Percentiles rank a stretch among this genome's conserved stretches.
Evolutionary conservation across 2,113 vertebrate genomes (phyloP).

Genomic region (Benitochromis conjunctus): DNA sequence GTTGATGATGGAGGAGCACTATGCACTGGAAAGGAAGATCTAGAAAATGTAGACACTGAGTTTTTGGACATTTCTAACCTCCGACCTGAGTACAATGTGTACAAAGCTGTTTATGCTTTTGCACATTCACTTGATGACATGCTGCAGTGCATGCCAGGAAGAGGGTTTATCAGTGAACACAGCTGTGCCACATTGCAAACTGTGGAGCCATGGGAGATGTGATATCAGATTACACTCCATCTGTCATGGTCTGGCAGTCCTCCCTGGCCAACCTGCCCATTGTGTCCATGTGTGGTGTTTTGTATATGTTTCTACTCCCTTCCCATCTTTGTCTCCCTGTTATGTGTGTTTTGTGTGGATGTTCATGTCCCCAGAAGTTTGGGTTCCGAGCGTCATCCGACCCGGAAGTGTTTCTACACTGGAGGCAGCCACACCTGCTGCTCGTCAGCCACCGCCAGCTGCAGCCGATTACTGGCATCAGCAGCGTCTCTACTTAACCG

Average conservation of each 20-base stretch:
- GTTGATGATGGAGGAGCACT: not conserved
- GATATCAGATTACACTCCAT: not conserved
- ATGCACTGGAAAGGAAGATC: not conserved
- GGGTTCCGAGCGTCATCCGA: not conserved
- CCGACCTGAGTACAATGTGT: not conserved
- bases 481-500: not conserved
- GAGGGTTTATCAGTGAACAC: not conserved
- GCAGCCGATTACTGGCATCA: not conserved
- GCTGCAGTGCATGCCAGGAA: not conserved
- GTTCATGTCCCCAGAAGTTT: not conserved
- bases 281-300: not conserved
- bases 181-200: not conserved
- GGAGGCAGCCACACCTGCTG: not conserved
- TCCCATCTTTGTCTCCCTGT: not conserved
- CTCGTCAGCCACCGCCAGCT: not conserved
- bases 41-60: not conserved
- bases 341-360: not conserved
- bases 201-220: not conserved
- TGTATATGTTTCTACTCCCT: not conserved
- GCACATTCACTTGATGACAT: not conserved
- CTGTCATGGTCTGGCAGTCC: not conserved
- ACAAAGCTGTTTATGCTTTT: not conserved
- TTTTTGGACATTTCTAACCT: not conserved
- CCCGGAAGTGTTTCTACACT: not conserved
- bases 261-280: not conserved